Conservation (phyloP, 2,888 invertebrate species). For the Cerastis rubricosa region DNA sequence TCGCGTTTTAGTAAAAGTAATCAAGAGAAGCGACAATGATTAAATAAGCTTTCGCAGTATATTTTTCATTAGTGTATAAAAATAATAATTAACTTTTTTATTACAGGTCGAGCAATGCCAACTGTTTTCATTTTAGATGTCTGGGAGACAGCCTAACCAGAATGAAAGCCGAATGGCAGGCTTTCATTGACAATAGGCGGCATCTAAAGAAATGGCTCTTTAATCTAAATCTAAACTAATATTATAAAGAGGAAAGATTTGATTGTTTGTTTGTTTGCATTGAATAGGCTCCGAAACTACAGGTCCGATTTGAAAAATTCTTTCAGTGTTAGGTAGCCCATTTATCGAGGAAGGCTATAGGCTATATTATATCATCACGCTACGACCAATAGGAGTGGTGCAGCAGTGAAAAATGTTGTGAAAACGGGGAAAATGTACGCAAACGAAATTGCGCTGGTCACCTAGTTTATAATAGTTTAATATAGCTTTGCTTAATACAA, state of each 20-base stretch:
- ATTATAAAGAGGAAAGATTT: too few relatives aligned
- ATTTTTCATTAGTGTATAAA: constrained; percentile 47
- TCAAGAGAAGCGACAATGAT: constrained; percentile 73
- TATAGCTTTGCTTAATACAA: not conserved
- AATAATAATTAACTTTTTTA: constrained; percentile 36
- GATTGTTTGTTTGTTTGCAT: too few relatives aligned
- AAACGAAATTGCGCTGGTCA: too few relatives aligned
- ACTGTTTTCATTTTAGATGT: not conserved
- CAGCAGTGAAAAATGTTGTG: too few relatives aligned
- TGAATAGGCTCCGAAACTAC: too few relatives aligned
- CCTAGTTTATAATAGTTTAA: not conserved
- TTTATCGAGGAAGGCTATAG: too few relatives aligned
- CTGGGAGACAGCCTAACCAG: not conserved
- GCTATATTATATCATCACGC: too few relatives aligned
- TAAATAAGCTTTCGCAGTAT: constrained; percentile 53
- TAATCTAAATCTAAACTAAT: too few relatives aligned
- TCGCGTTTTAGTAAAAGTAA: constrained; percentile 68
- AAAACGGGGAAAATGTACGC: too few relatives aligned
- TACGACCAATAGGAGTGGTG: too few relatives aligned
- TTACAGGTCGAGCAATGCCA: not conserved
- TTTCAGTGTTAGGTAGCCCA: too few relatives aligned
- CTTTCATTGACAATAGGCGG: not conserved
- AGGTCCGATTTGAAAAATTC: too few relatives aligned
- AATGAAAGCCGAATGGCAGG: not conserved
- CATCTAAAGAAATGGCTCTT: not conserved